A percentile compares a stretch with the other conserved stretches of the same genome.
These are phyloP conservation scores for Psilopsiagon aymara DNA, from an alignment of 2,113 vertebrate genomes.

Conservation along the genomic window DNA sequence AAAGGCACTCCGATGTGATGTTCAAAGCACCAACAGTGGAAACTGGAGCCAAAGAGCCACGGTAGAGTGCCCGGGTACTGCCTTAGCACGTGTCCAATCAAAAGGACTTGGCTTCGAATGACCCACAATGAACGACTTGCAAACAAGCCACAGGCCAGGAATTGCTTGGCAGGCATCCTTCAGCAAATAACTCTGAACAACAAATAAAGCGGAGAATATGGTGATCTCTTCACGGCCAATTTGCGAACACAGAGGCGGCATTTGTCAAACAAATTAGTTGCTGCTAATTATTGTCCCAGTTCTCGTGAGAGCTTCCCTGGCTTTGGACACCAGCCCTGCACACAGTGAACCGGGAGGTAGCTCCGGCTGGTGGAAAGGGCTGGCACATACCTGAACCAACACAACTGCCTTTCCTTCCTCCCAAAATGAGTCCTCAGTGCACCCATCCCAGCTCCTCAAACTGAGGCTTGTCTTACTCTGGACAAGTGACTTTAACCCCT, in stretches of 20 bases:
- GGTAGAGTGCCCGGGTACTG: background rate
- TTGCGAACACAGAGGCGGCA: conserved; percentile 62
- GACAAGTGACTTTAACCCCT: background rate
- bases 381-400: background rate
- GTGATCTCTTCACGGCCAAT: conserved; percentile 68
- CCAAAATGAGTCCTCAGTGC: background rate
- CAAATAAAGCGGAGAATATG: conserved; percentile 60
- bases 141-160: conserved; percentile 68
- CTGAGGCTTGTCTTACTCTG: background rate
- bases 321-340: conserved; percentile 42
- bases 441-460: background rate
- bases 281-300: conserved; percentile 59
- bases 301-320: conserved; percentile 26
- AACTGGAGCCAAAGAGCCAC: conserved; percentile 40
- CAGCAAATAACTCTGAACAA: conserved; percentile 60
- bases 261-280: conserved; percentile 65
- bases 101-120: conserved; percentile 63
- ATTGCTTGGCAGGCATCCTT: conserved; percentile 64
- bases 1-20: background rate
- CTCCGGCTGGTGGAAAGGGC: background rate
- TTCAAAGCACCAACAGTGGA: background rate
- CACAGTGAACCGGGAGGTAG: background rate
- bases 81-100: conserved; percentile 52
- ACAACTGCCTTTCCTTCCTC: background rate
- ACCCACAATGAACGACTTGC: conserved; percentile 41